A percentile compares a stretch with the other conserved stretches of the same genome.
Conservation (phyloP, 1,140 invertebrate species). For the Luehdorfia chinensis region DNA sequence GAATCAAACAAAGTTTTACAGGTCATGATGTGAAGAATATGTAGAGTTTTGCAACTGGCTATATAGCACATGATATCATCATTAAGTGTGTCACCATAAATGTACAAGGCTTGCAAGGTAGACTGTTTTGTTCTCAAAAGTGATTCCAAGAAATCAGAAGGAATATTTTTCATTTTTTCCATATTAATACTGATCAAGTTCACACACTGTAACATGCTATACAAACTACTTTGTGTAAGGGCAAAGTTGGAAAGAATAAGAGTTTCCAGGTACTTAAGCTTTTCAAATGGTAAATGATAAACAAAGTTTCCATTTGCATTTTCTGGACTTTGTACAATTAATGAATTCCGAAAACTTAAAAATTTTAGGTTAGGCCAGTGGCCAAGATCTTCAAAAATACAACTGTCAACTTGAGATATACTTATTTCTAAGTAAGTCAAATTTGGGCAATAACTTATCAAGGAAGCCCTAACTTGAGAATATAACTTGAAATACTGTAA, state of each 20-base stretch:
- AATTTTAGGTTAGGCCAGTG: conserved; percentile 73
- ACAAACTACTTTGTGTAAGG: conserved; percentile 64
- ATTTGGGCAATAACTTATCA: conserved; percentile 73
- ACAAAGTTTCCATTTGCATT: conserved; percentile 70
- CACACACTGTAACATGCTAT: conserved; percentile 69
- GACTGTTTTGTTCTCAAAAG: conserved; percentile 63
- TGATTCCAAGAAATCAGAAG: conserved; percentile 68
- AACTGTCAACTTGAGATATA: conserved; percentile 74
- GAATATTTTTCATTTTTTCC: conserved; percentile 78
- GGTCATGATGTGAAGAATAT: conserved; percentile 73
- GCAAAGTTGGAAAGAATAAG: conserved; percentile 74
- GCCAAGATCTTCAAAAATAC: conserved; percentile 73
- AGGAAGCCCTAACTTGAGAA: conserved; percentile 70
- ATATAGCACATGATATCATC: conserved; percentile 72
- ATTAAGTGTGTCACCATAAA: conserved; percentile 74
- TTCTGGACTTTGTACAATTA: conserved; percentile 66
- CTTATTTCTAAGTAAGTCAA: conserved; percentile 76
- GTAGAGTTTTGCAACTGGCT: conserved; percentile 62
- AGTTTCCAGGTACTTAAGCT: conserved; percentile 65
- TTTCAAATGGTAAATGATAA: conserved; percentile 72
- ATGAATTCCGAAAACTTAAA: conserved; percentile 73
- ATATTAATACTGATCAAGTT: conserved; percentile 73
- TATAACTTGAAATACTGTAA: conserved; percentile 77
- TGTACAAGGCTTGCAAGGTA: conserved; percentile 62
- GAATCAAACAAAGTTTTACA: conserved; percentile 76